Evolutionary conservation across 2,888 invertebrate species (phyloP).

Genomic region (Epirrhoe alternata): DNA sequence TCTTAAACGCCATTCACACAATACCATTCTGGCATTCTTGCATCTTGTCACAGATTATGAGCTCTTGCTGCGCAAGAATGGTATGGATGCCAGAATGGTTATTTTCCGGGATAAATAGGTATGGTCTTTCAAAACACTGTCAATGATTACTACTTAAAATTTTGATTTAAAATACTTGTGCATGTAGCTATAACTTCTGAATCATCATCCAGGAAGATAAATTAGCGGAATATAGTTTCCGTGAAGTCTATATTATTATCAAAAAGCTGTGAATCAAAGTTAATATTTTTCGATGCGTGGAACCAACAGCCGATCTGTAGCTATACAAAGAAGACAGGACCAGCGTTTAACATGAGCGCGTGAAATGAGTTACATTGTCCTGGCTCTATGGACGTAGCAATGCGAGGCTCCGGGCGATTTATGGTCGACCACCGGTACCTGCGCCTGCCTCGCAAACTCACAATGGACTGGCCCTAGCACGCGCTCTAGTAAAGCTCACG

Average conservation of each 20-base stretch:
- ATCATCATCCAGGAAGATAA: background rate
- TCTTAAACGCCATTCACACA: too few species aligned
- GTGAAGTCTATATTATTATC: background rate
- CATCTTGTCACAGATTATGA: too few species aligned
- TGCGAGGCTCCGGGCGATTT: conserved; percentile 52
- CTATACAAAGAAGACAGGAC: conserved; percentile 9
- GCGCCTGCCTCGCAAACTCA: conserved; percentile 53
- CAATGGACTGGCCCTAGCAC: conserved; percentile 64
- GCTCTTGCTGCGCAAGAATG: too few species aligned
- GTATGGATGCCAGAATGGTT: too few species aligned
- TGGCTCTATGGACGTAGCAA: conserved; percentile 48
- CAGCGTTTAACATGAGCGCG: conserved; percentile 60
- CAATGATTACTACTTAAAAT: too few species aligned
- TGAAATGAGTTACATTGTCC: conserved; percentile 60
- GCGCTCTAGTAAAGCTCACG: conserved; percentile 41
- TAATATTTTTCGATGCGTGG: background rate
- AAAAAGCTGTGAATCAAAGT: background rate
- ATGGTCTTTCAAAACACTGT: too few species aligned
- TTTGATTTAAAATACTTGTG: too few species aligned
- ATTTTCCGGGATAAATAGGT: background rate
- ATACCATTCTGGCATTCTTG: background rate
- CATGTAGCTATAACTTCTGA: too few species aligned
- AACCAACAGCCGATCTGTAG: conserved; percentile 18
- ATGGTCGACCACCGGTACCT: conserved; percentile 64
- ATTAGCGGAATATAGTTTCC: background rate